Evolutionary conservation across 2,797 vertebrate species (phyloP).

Genomic region (Distichodus sexfasciatus): DNA sequence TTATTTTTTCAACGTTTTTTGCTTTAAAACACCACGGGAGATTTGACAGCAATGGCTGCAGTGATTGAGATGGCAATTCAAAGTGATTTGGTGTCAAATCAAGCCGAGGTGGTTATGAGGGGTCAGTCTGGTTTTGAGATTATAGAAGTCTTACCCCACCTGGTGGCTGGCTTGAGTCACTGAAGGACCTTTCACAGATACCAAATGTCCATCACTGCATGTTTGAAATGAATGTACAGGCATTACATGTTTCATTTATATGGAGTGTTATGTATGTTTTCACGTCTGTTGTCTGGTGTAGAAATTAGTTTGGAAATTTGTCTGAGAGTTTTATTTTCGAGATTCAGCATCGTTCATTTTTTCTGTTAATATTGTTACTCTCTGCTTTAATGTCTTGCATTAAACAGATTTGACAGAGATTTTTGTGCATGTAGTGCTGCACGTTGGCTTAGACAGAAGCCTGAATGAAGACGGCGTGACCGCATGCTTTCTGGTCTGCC

Average conservation of each 20-base stretch:
- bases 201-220: neutral
- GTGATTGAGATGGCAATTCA: conserved; percentile 7
- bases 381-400: conserved; percentile 6
- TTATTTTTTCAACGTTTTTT: neutral
- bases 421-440: neutral
- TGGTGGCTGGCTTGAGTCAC: conserved; percentile 31
- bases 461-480: neutral
- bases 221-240: neutral
- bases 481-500: conserved; percentile 13
- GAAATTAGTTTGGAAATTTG: neutral
- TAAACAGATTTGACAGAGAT: conserved; percentile 13
- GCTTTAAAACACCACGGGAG: neutral
- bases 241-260: neutral
- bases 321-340: neutral
- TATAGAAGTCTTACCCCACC: conserved; percentile 36
- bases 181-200: neutral
- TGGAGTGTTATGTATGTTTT: neutral
- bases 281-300: neutral
- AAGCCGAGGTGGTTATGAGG: neutral
- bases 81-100: conserved; percentile 16
- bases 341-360: neutral
- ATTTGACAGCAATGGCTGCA: neutral
- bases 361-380: neutral
- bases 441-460: conserved; percentile 9
- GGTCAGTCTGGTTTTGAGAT: neutral